Base-by-base conservation (phyloP, 2,888 invertebrate species). In the Synergus laeviventris region DNA sequence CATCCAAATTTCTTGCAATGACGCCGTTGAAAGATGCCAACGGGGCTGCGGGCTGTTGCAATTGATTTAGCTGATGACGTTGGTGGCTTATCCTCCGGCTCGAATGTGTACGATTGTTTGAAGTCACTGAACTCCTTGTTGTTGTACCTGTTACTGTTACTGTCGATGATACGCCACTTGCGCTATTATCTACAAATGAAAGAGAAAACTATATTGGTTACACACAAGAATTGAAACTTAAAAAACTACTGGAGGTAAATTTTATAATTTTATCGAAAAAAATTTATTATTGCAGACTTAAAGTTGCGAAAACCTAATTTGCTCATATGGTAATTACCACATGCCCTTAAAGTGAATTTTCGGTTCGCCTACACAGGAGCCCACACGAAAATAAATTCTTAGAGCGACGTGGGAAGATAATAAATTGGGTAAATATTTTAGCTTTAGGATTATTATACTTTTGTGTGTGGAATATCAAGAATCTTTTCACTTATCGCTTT, bases 71-170 rank as follows among this genome's bases (percentile, higher is more conserved):
- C 87, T 87, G 92, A 90, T 90, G 92, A 74, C 91, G 88, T 79
- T 92, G 92, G 87, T 92, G 91, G 87, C 91, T 92, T 92, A 84
- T 91, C 88, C 93, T 92, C 80, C 92, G 92, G 39, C 84, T 86
- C 45, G 87, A 86, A 74, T 87, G 86, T 54, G 87, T 84, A 74
- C 91, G 86, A 75, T 87, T 88, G 90, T 92, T 92, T 89, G 93
- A 90, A 88, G 92, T 89, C 91, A 93, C 91, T 64, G 91, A 81
- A 74, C 81, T 83, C 80, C 87, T 86, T 76, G 85, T 82, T 18
- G 83, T 80, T 73, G 85, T 83, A 78, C 85, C 84, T 79, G 87
- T 88, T 85, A 87, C 84, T 79, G 87, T 88, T 85, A 87, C 87
- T 86, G 87, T 83, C 76, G 89, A 86, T 76, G 86, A 85, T 76